Evolutionary conservation across 2,113 vertebrate species (phyloP), one percentile per base, ranked within the genome.

Genomic region (Cettia cetti): DNA sequence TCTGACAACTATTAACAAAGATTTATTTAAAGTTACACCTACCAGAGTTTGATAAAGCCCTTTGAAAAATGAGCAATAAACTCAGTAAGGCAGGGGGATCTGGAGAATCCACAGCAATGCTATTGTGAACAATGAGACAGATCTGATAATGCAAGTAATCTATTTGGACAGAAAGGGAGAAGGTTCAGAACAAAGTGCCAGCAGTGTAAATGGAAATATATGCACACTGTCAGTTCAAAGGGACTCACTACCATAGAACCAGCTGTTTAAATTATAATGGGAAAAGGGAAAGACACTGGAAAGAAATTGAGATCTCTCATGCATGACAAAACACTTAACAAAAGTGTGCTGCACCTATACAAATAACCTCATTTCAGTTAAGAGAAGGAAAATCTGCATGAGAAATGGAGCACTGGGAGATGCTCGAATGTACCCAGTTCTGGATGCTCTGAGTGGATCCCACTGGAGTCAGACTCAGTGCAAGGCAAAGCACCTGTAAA

Each of bases 131-230:
- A 86, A 54, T 35, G 45, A 91, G 77, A 94, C 80, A 94, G 70
- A 94, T 71, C 65, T 94, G 82, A 94, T 64, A 82, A 69, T 20
- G 35, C 42, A 90, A 71, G 35, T 96, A 97, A 97, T 93, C 80
- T 82, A 37, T 90, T 91, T 97, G 65, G 91, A 96, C 83, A 97
- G 89, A 70, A 97, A 78, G 63, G 91, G 44, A 91, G 54, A 90
- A 95, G 84, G 89, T 90, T 96, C 59, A 42, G 84, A 96, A 97
- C 79, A 69, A 97, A 94, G 91, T 65, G 75, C 94, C 91, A 96
- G 50, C 45, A 50, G 53, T 81, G 22, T 88, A 96, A 97, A 96
- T 90, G 92, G 81, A 97, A 96, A 89, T 70, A 93, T 11, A 92
- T 33, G 83, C 44, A 90, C 47, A 42, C 61, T 92, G 91, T 86